Percentiles rank a stretch among this genome's conserved stretches.
Conservation (phyloP, 2,797 vertebrate genomes). For the Pelobates cultripes region DNA sequence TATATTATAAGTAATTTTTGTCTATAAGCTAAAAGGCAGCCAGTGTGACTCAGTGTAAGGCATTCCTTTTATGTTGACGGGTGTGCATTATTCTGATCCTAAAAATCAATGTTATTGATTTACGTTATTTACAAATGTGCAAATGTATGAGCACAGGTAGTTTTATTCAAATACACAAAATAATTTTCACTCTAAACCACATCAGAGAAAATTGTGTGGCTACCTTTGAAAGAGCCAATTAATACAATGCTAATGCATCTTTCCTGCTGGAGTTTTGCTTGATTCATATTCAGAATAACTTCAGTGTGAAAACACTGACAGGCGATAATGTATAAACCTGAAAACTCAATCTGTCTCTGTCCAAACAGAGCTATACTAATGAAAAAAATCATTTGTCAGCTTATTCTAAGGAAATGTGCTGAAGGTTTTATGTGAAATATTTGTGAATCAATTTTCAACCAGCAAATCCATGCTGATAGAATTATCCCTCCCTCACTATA, state of each 20-base stretch:
- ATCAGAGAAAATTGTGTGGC: background rate
- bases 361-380: conserved; percentile 39
- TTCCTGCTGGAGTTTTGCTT: conserved; percentile 22
- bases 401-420: conserved; percentile 37
- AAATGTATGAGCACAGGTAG: no score
- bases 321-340: conserved; percentile 41
- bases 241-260: conserved; percentile 2
- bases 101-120: no score
- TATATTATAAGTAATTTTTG: no score
- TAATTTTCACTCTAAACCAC: no score
- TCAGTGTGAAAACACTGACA: conserved; percentile 42
- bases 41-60: no score
- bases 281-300: conserved; percentile 34
- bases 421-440: conserved; percentile 19
- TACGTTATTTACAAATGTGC: no score
- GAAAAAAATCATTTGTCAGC: conserved; percentile 43
- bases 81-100: no score
- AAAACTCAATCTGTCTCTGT: conserved; percentile 39
- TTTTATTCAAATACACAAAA: no score
- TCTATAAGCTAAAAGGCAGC: no score
- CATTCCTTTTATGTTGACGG: no score
- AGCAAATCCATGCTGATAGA: conserved; percentile 29
- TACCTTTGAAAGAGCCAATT: conserved; percentile 23
- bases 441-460: conserved; percentile 7
- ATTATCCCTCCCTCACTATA: background rate